Conservation (phyloP, 2,888 invertebrate genomes). For the Loripinus fragilis region DNA sequence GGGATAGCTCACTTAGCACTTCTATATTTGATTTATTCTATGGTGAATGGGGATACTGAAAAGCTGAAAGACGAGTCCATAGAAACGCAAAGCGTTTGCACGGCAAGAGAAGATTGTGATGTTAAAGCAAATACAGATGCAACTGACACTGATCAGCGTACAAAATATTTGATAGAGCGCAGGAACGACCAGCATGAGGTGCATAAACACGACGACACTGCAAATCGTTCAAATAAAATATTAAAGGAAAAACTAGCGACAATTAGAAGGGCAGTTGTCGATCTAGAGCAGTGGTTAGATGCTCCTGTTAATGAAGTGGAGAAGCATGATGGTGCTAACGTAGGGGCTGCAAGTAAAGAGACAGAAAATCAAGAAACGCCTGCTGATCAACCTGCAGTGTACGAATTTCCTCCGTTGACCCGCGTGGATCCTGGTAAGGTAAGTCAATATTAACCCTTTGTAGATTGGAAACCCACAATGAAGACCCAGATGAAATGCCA, state of each 20-base stretch:
- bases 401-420: neutral
- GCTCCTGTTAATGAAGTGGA: no score
- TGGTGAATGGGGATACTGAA: neutral
- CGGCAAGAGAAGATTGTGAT: neutral
- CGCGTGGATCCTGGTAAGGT: constrained; percentile 1
- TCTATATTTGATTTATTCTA: neutral
- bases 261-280: neutral
- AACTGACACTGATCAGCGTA: neutral
- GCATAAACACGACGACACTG: neutral
- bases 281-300: no score
- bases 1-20: neutral
- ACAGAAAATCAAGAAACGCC: neutral
- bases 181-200: neutral
- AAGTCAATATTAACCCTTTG: no score
- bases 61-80: neutral
- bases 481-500: no score
- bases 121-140: neutral
- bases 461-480: no score
- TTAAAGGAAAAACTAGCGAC: neutral
- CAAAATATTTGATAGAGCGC: neutral
- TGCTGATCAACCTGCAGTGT: neutral
- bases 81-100: neutral
- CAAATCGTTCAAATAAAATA: neutral
- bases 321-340: no score
- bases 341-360: neutral